A percentile compares a stretch with the other conserved stretches of the same genome.
Evolutionary conservation across 2,113 vertebrate genomes (phyloP).

Genomic region (Falco punctatus): DNA sequence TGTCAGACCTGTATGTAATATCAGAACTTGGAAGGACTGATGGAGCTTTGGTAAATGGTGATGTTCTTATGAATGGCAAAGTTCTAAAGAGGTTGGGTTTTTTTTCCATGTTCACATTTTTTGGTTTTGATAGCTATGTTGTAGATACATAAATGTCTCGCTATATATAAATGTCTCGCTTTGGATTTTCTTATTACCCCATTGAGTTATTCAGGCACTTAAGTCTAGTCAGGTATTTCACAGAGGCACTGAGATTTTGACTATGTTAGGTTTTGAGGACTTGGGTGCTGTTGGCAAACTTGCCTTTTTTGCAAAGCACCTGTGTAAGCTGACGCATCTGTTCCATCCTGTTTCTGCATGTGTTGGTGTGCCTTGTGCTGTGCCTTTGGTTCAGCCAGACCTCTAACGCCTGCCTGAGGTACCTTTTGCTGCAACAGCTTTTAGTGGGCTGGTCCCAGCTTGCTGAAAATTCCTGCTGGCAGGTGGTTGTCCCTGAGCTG

Average conservation of each 20-base stretch:
- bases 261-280: not conserved
- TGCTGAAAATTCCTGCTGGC: not conserved
- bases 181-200: not conserved
- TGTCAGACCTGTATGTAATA: not conserved
- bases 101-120: not conserved
- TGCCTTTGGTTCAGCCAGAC: not conserved
- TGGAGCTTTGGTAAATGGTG: not conserved
- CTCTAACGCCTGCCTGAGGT: not conserved
- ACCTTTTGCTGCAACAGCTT: not conserved
- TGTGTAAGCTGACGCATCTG: not conserved
- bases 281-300: not conserved
- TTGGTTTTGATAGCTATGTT: not conserved
- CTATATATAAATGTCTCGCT: not conserved
- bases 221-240: not conserved
- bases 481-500: not conserved
- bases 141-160: not conserved
- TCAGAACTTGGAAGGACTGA: not conserved
- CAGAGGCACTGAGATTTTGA: not conserved
- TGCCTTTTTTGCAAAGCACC: not conserved
- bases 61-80: rapidly evolving
- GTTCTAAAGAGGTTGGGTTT: not conserved
- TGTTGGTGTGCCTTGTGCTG: not conserved
- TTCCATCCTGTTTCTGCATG: not conserved
- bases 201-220: not conserved
- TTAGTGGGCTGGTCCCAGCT: not conserved